phyloP scores from a whole-genome alignment of 2,797 vertebrate genomes.

The Squalus acanthias region DNA sequence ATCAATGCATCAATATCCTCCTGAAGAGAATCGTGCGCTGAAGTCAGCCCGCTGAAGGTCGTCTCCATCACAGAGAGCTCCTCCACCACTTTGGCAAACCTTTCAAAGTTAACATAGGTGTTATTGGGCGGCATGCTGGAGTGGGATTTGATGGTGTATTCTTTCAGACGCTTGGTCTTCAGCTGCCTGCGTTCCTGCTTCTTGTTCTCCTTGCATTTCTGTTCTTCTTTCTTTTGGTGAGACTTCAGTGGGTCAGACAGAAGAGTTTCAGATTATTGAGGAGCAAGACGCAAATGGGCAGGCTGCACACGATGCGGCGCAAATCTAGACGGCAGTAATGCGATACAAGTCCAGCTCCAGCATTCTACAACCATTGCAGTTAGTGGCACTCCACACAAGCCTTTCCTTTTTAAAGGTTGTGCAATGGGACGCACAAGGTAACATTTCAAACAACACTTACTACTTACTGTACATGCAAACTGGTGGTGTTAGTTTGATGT shows the following conservation, averaged over 20 bases:
- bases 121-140: slow-evolving; percentile 79
- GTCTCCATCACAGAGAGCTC: slow-evolving; percentile 61
- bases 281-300: neutral
- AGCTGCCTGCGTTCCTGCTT: slow-evolving; percentile 62
- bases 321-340: slow-evolving; percentile 40
- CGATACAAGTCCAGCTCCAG: neutral
- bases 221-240: slow-evolving; percentile 59
- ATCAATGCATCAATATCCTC: slow-evolving; percentile 73
- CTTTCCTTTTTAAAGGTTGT: neutral
- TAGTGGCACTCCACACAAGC: neutral
- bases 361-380: neutral
- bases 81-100: slow-evolving; percentile 69
- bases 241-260: slow-evolving; percentile 52
- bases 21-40: slow-evolving; percentile 60
- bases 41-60: slow-evolving; percentile 55
- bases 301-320: slow-evolving; percentile 31
- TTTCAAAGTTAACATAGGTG: slow-evolving; percentile 78
- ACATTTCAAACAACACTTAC: neutral
- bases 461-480: slow-evolving; percentile 5
- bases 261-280: slow-evolving; percentile 41
- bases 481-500: neutral
- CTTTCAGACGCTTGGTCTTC: slow-evolving; percentile 76
- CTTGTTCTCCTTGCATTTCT: slow-evolving; percentile 50
- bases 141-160: slow-evolving; percentile 80
- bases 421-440: neutral